A percentile compares a stretch with the other conserved stretches of the same genome.
Evolutionary conservation across 2,888 invertebrate species (phyloP).

Genomic region (Zelleria hepariella): DNA sequence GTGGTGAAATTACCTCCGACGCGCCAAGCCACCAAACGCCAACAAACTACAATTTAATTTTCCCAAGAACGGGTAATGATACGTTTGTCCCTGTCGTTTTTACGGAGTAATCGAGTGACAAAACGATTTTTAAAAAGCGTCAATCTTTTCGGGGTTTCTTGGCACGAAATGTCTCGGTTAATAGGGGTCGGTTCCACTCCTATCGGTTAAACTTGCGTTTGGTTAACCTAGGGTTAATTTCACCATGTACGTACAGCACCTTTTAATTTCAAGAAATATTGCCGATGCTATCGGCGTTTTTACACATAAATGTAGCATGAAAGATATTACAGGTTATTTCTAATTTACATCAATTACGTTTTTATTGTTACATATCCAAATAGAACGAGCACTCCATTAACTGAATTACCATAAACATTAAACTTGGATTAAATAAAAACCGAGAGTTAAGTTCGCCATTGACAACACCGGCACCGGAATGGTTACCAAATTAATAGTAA

Average conservation of each 20-base stretch:
- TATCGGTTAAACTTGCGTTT: too few species aligned
- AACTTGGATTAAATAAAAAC: slow-evolving; percentile 32
- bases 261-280: too few species aligned
- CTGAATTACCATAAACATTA: slow-evolving; percentile 22
- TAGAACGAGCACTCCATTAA: neutral
- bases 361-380: neutral
- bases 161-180: slow-evolving; percentile 10
- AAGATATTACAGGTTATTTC: too few species aligned
- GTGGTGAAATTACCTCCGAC: slow-evolving; percentile 51
- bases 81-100: slow-evolving; percentile 45
- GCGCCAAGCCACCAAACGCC: slow-evolving; percentile 21
- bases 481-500: slow-evolving; percentile 69
- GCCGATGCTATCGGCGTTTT: too few species aligned
- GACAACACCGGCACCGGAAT: slow-evolving; percentile 59
- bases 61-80: slow-evolving; percentile 54
- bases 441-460: slow-evolving; percentile 24
- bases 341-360: neutral
- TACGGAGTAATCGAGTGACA: slow-evolving; percentile 64
- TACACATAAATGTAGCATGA: neutral
- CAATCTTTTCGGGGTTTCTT: slow-evolving; percentile 25
- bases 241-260: too few species aligned
- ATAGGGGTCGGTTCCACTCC: slow-evolving; percentile 14
- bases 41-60: slow-evolving; percentile 62
- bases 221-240: neutral
- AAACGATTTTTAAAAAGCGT: slow-evolving; percentile 52